Conservation (phyloP, 2,888 invertebrate genomes). For the Meloe dianella region DNA sequence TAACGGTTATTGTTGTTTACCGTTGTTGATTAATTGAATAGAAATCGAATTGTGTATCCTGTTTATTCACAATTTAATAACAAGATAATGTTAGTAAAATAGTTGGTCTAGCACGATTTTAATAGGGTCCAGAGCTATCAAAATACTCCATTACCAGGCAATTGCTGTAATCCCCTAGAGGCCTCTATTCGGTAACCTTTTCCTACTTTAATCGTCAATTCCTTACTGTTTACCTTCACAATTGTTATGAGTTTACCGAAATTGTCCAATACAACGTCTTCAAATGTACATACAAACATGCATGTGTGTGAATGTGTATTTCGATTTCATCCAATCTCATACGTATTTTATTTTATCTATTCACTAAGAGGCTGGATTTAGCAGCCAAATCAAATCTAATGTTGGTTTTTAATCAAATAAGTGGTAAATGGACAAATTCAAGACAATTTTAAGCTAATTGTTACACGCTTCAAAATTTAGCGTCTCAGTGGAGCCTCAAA, state of each 20-base stretch:
- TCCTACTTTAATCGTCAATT: slow-evolving; percentile 21
- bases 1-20: background rate
- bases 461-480: too few relatives aligned
- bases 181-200: slow-evolving; percentile 24
- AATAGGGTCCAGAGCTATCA: slow-evolving; percentile 41
- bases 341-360: slow-evolving; percentile 21
- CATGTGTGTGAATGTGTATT: background rate
- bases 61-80: slow-evolving; percentile 32
- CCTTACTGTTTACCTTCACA: slow-evolving; percentile 18
- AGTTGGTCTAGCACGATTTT: slow-evolving; percentile 35
- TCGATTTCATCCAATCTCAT: slow-evolving; percentile 13
- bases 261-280: background rate
- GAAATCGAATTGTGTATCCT: slow-evolving; percentile 24
- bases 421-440: background rate
- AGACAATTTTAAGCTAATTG: background rate
- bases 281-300: background rate
- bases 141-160: slow-evolving; percentile 45
- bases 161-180: slow-evolving; percentile 42
- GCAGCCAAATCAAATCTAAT: background rate
- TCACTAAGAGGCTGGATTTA: background rate
- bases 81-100: slow-evolving; percentile 26
- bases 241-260: slow-evolving; percentile 15
- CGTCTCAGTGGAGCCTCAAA: too few relatives aligned
- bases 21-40: slow-evolving; percentile 29
- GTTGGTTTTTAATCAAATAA: background rate